A percentile compares a stretch with the other conserved stretches of the same genome.
Conservation (phyloP, 1,140 invertebrate genomes). For the Trichonephila clavipes region DNA sequence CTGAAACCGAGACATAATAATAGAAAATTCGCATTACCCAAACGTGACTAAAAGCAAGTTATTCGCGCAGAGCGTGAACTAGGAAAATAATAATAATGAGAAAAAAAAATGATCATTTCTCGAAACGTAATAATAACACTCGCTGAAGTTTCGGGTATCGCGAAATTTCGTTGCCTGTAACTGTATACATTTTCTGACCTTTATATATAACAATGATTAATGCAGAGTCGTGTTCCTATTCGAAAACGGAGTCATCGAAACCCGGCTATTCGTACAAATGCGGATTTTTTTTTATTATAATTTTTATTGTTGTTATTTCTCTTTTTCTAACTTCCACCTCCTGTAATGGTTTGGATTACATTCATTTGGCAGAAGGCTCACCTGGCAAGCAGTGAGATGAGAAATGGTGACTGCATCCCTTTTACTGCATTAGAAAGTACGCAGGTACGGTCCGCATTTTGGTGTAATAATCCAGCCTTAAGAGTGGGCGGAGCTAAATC, state of each 20-base stretch:
- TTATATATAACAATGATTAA: conserved; percentile 75
- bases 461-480: conserved; percentile 69
- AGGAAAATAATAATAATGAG: neutral
- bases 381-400: conserved; percentile 69
- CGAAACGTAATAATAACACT: conserved; percentile 44
- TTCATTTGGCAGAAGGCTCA: conserved; percentile 71
- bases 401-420: conserved; percentile 60
- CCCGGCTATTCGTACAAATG: neutral
- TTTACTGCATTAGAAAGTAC: conserved; percentile 61
- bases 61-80: conserved; percentile 11
- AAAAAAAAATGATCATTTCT: neutral
- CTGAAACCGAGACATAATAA: conserved; percentile 28
- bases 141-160: conserved; percentile 29
- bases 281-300: neutral
- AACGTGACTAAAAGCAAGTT: conserved; percentile 27
- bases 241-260: conserved; percentile 65
- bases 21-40: conserved; percentile 27
- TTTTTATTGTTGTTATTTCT: neutral
- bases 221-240: conserved; percentile 62
- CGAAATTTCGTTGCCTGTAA: conserved; percentile 47
- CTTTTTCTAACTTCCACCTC: conserved; percentile 31
- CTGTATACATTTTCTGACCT: conserved; percentile 57
- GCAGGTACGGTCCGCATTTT: conserved; percentile 51
- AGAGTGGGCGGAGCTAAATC: conserved; percentile 73
- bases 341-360: conserved; percentile 74